A percentile compares a stretch with the other conserved stretches of the same genome.
These are phyloP conservation scores for Enhydra lutris DNA, from an alignment of 2,113 vertebrate species.

Conservation along the genomic window DNA sequence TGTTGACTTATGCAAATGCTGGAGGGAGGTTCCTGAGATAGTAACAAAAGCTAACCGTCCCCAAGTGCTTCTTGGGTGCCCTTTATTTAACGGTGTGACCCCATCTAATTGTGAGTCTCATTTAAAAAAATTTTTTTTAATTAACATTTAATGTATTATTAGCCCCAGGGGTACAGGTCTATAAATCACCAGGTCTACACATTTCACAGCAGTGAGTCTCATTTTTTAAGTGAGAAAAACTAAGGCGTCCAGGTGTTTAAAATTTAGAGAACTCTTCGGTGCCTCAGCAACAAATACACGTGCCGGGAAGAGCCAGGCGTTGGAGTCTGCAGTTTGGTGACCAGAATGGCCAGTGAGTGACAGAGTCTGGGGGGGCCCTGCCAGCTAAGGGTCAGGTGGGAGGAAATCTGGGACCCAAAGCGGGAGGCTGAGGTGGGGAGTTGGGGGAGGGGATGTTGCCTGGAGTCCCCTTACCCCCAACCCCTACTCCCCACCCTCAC, in stretches of 20 bases:
- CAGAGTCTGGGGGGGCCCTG: too few relatives aligned
- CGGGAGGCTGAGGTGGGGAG: neutral
- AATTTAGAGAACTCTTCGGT: neutral
- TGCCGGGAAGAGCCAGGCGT: neutral
- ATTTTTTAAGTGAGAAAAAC: neutral
- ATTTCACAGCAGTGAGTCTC: too few relatives aligned
- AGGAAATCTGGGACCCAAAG: too few relatives aligned
- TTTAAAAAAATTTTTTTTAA: too few relatives aligned
- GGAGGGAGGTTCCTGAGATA: neutral
- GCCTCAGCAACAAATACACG: neutral
- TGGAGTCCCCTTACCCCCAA: neutral
- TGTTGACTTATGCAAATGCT: neutral
- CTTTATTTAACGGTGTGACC: neutral
- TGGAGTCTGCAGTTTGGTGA: neutral
- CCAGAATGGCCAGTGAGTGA: neutral
- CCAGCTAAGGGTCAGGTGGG: too few relatives aligned
- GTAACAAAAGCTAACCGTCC: neutral
- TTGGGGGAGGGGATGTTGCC: neutral
- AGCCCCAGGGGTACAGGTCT: too few relatives aligned
- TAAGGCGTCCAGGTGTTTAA: neutral
- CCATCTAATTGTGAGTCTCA: neutral
- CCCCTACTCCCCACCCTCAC: fast-evolving
- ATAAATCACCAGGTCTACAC: too few relatives aligned
- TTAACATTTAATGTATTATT: too few relatives aligned
- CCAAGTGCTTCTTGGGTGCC: neutral